These are phyloP conservation scores for Beroe ovata DNA, from an alignment of 37 sponge, comb jelly and placozoan genomes.

Conservation along the genomic window DNA sequence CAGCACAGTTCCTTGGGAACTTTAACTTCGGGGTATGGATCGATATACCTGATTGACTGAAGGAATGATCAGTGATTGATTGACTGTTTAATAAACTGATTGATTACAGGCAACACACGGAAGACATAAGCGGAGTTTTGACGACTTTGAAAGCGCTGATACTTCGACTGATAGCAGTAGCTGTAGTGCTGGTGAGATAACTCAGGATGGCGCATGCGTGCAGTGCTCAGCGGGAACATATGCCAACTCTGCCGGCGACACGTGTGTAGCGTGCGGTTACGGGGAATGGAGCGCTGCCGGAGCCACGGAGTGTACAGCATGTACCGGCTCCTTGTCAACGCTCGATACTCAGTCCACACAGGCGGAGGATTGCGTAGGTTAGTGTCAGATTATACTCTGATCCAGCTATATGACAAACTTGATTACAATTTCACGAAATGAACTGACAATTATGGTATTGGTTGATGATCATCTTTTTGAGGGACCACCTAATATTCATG, in stretches of 20 bases:
- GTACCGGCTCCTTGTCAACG: not conserved
- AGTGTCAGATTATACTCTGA: not conserved
- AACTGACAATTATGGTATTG: no score
- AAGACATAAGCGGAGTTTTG: not conserved
- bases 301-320: conserved; percentile 33
- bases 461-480: no score
- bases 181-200: not conserved
- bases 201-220: not conserved
- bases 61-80: no score
- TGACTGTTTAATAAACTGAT: no score
- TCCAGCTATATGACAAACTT: not conserved
- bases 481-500: no score
- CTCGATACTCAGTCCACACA: not conserved
- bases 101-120: no score
- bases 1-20: not conserved
- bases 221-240: conserved; percentile 37
- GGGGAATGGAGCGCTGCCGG: not conserved
- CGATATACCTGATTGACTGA: no score
- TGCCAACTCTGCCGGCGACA: not conserved
- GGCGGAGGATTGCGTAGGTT: not conserved
- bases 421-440: no score
- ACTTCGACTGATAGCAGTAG: not conserved
- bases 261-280: not conserved
- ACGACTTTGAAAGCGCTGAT: not conserved
- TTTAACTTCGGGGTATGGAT: not conserved